phyloP scores from a whole-genome alignment of 2,113 vertebrate genomes.

The Delphinus delphis region DNA sequence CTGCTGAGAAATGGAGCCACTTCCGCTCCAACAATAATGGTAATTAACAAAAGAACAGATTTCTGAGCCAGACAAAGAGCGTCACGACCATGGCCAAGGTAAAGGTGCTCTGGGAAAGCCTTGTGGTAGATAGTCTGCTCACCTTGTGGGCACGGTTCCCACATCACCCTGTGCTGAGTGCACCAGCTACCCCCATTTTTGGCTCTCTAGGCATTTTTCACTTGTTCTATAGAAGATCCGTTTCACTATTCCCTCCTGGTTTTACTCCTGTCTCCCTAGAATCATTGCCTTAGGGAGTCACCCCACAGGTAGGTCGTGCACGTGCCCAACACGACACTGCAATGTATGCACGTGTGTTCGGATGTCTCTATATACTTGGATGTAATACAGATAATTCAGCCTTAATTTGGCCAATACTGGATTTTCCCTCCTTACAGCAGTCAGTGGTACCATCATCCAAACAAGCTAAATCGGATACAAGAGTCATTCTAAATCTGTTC shows the following conservation, averaged over 20 bases:
- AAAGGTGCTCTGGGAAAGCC: background rate
- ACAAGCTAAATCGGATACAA: background rate
- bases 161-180: accelerated
- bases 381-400: background rate
- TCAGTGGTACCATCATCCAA: background rate
- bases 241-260: background rate
- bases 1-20: too few species aligned
- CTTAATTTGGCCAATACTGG: background rate
- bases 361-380: background rate
- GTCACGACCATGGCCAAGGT: background rate
- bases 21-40: too few species aligned
- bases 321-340: accelerated
- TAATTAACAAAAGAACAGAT: background rate
- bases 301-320: accelerated
- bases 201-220: background rate
- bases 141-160: background rate
- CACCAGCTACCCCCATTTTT: background rate
- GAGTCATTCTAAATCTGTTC: background rate
- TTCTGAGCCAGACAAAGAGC: background rate
- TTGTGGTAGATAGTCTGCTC: accelerated
- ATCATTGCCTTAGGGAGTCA: background rate
- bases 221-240: background rate
- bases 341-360: accelerated
- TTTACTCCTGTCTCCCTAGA: background rate
- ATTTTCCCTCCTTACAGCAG: background rate